Evolutionary conservation across 2,797 vertebrate species (phyloP), one percentile per base, ranked within the genome.

Genomic region (Pipistrellus nathusii): DNA sequence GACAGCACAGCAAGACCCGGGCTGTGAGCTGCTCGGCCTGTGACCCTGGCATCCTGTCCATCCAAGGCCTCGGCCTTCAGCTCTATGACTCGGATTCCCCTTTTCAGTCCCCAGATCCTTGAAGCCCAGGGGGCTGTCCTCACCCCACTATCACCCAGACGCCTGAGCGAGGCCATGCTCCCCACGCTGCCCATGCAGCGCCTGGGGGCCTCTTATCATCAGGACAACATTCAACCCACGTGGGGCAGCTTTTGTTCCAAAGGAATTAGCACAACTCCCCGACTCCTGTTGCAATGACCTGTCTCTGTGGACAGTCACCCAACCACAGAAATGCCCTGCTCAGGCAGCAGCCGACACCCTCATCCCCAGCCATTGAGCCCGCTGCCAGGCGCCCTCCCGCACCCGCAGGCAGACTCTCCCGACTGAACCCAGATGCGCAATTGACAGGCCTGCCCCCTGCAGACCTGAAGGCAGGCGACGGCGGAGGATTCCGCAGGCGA

Each of bases 1-100:
- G 23, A 27, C 21, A 9, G 14, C 0, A 4, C 2, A 17, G 27
- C 35, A 20, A 10, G 38, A 30, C 46, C 0, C 0, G 27, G 21
- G 30, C 69, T 17, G 32, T 15, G 15, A 76, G 72, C 32, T 10
- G 1, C 2, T n/a, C 11, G 18, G 64, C 69, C 21, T 0, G 3
- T 21, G 35, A 2, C 17, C 7, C 30, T 2, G 13, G 25, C 2
- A 57, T 38, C 20, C 48, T 25, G 15, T 18, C 10, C 6, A 2
- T 13, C 18, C 9, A 14, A 4, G 3, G 80, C 35, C 71, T 84
- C 10, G 35, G 17, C 30, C 20, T 44, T 68, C 46, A 17, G 4
- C 48, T 69, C 38, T 9, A 23, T 11, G 21, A 64, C 44, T 30
- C 73, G 55, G 48, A 38, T 14, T 66, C n/a, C 14, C 32, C 15